A percentile compares a stretch with the other conserved stretches of the same genome.
phyloP scores from a whole-genome alignment of 1,140 invertebrate genomes.

The Drosophila nasuta region DNA sequence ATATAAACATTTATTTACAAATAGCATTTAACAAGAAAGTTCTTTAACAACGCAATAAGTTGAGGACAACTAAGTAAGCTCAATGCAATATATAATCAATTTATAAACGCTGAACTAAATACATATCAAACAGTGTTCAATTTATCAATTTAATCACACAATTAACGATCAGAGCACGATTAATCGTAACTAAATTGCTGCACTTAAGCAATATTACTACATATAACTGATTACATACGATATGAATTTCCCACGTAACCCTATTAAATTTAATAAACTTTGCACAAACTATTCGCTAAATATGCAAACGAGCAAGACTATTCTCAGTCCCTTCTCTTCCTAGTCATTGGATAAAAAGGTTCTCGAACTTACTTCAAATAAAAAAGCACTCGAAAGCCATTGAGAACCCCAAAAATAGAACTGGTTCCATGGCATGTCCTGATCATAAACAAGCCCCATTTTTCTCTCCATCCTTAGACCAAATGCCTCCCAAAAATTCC shows the following conservation, averaged over 20 bases:
- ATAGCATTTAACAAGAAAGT: too few species aligned
- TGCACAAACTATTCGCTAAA: neutral
- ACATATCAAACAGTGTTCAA: too few species aligned
- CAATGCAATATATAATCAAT: too few species aligned
- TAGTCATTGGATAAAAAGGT: constrained; percentile 6
- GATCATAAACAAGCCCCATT: constrained; percentile 31
- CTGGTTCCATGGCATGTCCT: constrained; percentile 36
- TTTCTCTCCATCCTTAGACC: neutral
- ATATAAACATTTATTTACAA: too few species aligned
- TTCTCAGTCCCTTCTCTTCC: neutral
- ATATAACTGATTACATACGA: too few species aligned
- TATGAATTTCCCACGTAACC: neutral
- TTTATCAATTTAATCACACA: too few species aligned
- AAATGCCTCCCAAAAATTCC: constrained; percentile 31
- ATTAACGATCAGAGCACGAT: too few species aligned
- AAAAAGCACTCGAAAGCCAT: constrained; percentile 14
- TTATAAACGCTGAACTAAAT: too few species aligned
- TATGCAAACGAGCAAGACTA: neutral
- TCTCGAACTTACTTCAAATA: constrained; percentile 6
- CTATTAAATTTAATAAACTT: neutral
- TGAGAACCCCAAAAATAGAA: constrained; percentile 1
- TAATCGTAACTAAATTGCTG: too few species aligned
- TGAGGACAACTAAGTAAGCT: too few species aligned
- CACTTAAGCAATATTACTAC: too few species aligned
- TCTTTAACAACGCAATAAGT: too few species aligned